Evolutionary conservation across 1,140 invertebrate species (phyloP).

Genomic region (Cryptotermes secundus): DNA sequence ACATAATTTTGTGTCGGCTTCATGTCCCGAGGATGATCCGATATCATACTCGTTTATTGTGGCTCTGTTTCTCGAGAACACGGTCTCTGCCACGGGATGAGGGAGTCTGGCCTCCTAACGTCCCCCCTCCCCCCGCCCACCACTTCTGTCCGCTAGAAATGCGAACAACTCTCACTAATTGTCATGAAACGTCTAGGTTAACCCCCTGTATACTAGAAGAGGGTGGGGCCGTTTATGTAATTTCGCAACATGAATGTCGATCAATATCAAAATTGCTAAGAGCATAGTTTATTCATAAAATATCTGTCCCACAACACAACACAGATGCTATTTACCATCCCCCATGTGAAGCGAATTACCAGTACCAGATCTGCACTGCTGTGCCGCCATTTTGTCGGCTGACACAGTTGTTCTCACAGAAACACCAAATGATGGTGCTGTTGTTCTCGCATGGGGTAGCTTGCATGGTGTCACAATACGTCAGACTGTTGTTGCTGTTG

Average conservation of each 20-base stretch:
- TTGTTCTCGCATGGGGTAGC: constrained; percentile 36
- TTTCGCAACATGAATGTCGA: neutral
- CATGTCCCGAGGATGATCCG: constrained; percentile 8
- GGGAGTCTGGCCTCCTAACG: neutral
- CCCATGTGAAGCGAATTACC: constrained; percentile 18
- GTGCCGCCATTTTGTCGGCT: neutral
- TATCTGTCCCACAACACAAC: constrained; percentile 15
- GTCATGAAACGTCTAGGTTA: constrained; percentile 23
- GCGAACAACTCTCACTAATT: constrained; percentile 26
- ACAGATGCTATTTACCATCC: neutral
- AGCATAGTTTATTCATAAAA: neutral
- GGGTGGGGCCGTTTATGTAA: neutral
- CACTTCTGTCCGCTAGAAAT: neutral
- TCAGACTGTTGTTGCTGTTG: constrained; percentile 31
- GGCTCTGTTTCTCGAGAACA: neutral
- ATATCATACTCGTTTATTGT: constrained; percentile 13
- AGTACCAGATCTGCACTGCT: neutral
- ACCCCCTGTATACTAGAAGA: neutral
- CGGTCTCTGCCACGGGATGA: too few species aligned
- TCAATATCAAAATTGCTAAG: constrained; percentile 7
- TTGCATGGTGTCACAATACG: constrained; percentile 38
- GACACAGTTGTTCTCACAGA: constrained; percentile 30
- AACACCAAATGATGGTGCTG: constrained; percentile 37
- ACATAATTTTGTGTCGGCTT: constrained; percentile 11
- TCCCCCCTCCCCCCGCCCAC: too few species aligned